These are phyloP conservation scores for Drosophila pandora DNA, from an alignment of 1,140 invertebrate species.

Conservation along the genomic window DNA sequence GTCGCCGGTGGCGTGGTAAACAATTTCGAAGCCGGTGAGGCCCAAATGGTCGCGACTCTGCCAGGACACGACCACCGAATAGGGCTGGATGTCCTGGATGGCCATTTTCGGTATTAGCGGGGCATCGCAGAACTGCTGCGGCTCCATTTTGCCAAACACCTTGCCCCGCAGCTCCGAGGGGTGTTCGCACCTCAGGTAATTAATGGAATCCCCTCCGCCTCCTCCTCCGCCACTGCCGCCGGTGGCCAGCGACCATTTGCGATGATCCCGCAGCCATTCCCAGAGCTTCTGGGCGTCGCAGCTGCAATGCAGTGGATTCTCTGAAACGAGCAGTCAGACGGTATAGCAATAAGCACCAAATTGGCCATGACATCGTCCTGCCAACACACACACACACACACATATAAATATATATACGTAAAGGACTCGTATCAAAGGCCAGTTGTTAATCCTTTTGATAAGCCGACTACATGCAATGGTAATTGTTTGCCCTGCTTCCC, in stretches of 20 bases:
- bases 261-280: conserved; percentile 94
- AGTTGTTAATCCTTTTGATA: neutral
- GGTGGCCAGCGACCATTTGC: conserved; percentile 85
- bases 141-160: conserved; percentile 90
- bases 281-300: conserved; percentile 94
- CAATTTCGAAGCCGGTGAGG: conserved; percentile 93
- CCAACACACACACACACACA: neutral
- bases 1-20: conserved; percentile 90
- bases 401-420: neutral
- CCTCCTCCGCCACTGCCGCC: conserved; percentile 8
- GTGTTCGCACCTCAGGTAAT: conserved; percentile 89
- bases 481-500: neutral
- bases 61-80: conserved; percentile 94
- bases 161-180: conserved; percentile 90
- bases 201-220: conserved; percentile 84
- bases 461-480: neutral
- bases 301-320: conserved; percentile 92
- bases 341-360: conserved; percentile 29
- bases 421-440: neutral
- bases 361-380: conserved; percentile 20
- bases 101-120: conserved; percentile 92
- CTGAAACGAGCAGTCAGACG: conserved; percentile 84
- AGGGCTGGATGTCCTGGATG: conserved; percentile 94
- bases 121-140: conserved; percentile 91
- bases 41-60: conserved; percentile 94